Evolutionary conservation across 2,797 vertebrate species (phyloP).

Genomic region (Scarus forsteni): DNA sequence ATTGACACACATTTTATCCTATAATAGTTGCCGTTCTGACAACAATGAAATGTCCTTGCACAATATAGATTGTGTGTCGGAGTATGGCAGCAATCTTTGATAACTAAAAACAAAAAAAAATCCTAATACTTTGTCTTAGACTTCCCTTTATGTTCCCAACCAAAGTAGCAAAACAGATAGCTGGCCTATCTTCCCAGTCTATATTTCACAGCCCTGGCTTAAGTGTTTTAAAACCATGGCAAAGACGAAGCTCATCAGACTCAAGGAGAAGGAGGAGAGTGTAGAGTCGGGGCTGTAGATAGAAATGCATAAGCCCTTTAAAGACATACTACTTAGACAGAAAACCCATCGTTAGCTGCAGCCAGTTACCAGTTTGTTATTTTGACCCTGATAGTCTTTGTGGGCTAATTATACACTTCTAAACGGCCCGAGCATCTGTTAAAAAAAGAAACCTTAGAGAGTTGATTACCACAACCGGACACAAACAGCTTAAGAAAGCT

Average conservation of each 20-base stretch:
- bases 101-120: no score
- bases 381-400: slow-evolving; percentile 26
- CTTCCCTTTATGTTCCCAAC: no score
- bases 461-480: slow-evolving; percentile 22
- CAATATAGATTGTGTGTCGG: no score
- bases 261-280: slow-evolving; percentile 28
- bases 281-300: slow-evolving; percentile 52
- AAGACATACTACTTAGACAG: slow-evolving; percentile 43
- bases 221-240: slow-evolving; percentile 32
- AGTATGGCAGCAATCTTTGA: no score
- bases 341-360: background rate
- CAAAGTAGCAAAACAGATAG: no score
- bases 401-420: slow-evolving; percentile 49
- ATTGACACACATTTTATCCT: no score
- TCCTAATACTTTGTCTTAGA: no score
- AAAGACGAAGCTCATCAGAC: slow-evolving; percentile 52
- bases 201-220: no score
- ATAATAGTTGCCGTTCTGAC: no score
- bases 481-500: slow-evolving; percentile 32
- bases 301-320: slow-evolving; percentile 64
- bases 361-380: slow-evolving; percentile 27
- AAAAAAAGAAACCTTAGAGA: slow-evolving; percentile 8
- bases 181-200: no score
- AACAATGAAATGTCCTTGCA: no score
- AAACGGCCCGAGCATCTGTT: slow-evolving; percentile 20